Percentiles rank a stretch among this genome's conserved stretches.
Conservation (phyloP, 2,888 invertebrate species). For the Norana najaformis region DNA sequence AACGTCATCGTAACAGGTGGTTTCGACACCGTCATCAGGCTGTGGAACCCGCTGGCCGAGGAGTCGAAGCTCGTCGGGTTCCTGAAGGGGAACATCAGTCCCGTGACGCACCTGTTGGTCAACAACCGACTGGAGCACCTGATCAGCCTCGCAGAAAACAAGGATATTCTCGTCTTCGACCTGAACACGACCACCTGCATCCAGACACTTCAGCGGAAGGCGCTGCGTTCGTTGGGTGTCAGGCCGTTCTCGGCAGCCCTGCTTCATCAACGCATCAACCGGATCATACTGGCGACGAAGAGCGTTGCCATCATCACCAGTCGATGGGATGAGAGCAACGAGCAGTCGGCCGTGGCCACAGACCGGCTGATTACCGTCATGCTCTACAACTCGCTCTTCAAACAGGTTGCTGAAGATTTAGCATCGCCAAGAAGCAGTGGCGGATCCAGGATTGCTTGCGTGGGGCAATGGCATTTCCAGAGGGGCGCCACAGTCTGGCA, state of each 20-base stretch:
- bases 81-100: constrained; percentile 71
- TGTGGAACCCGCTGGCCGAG: constrained; percentile 82
- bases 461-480: too few relatives aligned
- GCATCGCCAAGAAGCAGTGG: too few relatives aligned
- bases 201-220: constrained; percentile 65
- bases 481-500: too few relatives aligned
- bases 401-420: constrained; percentile 63
- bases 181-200: constrained; percentile 70
- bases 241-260: constrained; percentile 41
- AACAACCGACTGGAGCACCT: constrained; percentile 72
- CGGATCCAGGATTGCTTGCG: too few relatives aligned
- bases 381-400: constrained; percentile 50
- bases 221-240: constrained; percentile 34
- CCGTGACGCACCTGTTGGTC: constrained; percentile 70
- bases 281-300: constrained; percentile 30
- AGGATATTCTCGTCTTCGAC: constrained; percentile 79
- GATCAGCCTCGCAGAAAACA: constrained; percentile 75
- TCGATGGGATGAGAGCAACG: not conserved
- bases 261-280: constrained; percentile 58
- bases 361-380: constrained; percentile 34
- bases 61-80: constrained; percentile 68
- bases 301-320: not conserved
- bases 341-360: not conserved
- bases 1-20: constrained; percentile 65
- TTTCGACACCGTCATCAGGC: constrained; percentile 67